Evolutionary conservation across 2,888 invertebrate species (phyloP).

Genomic region (Troides helena): DNA sequence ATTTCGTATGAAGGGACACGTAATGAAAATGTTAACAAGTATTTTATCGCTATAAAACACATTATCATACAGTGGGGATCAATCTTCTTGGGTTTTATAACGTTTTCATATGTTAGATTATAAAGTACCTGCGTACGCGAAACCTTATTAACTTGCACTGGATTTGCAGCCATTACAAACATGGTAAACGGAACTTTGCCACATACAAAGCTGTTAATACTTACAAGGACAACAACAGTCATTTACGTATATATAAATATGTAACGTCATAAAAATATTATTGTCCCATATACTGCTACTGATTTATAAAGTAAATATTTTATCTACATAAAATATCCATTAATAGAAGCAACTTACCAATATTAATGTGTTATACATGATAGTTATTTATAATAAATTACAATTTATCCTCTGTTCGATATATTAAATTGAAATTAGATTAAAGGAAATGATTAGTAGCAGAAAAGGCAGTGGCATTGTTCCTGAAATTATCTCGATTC

Average conservation of each 20-base stretch:
- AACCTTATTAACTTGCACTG: constrained; percentile 15
- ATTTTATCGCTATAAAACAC: no score
- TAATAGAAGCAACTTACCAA: constrained; percentile 8
- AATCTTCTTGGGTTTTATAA: neutral
- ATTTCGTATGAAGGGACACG: no score
- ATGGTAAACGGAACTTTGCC: constrained; percentile 22
- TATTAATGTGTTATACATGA: constrained; percentile 17
- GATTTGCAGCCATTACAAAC: constrained; percentile 24
- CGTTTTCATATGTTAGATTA: neutral
- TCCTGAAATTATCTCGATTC: constrained; percentile 55
- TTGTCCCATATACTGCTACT: constrained; percentile 6
- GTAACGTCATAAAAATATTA: constrained; percentile 25
- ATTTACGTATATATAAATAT: constrained; percentile 18
- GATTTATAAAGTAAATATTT: constrained; percentile 11
- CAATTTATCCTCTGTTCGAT: neutral
- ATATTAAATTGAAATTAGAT: constrained; percentile 9
- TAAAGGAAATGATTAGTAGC: constrained; percentile 8
- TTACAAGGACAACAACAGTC: constrained; percentile 22
- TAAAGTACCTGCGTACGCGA: neutral
- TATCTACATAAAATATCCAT: constrained; percentile 5
- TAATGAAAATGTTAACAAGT: no score
- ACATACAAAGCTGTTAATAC: constrained; percentile 1
- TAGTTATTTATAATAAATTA: neutral
- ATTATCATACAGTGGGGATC: neutral
- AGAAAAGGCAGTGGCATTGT: constrained; percentile 45